Base-by-base conservation (phyloP, 2,797 vertebrate species). In the Okamejei kenojei region DNA sequence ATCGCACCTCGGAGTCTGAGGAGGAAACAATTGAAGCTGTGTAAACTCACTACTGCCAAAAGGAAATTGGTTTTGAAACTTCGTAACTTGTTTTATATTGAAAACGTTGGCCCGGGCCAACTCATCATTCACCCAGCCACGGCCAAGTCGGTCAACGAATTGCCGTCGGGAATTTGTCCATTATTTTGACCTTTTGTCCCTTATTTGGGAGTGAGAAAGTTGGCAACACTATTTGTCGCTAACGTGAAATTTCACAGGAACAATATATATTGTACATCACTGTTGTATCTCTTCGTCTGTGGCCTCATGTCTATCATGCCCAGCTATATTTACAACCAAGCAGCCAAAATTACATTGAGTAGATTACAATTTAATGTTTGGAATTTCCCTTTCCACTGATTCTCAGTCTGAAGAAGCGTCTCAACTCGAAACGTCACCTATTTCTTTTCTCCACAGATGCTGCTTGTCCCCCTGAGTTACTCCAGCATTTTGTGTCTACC, bases 311-410 rank as follows among this genome's bases (percentile, higher is more conserved):
- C 54, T 86, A n/a, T n/a, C 58, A 8, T 21, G 9, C 10, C 11
- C 23, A 29, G 19, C 26, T 92, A 58, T 76, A 92, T 92, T 92
- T 76, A 63, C 26, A 92, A 38, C 26, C 61, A 88, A 88, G 84
- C 54, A 84, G 26, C 3, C 81, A 23, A 17, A 7, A 90, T 26
- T 61, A 61, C 45, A 21, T 84, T 26, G 26, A 58, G 54, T 10
- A 84, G 58, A 84, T 54, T 58, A 45, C 54, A 90, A 54, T 92
- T 10, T 38, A 74, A 29, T 7, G 17, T 76, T 76, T 26, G 10
- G 45, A 54, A 54, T 54, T 54, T 54, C 45, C 45, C 45, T 54
- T 54, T 54, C 5, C 45, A 5, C 45, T 54, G 45, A 54, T 54
- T 45, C 45, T 45, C 45, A 45, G 45, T 45, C 2, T 45, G 45